phyloP scores from a whole-genome alignment of 2,113 vertebrate genomes.

The Spheniscus mendiculus region DNA sequence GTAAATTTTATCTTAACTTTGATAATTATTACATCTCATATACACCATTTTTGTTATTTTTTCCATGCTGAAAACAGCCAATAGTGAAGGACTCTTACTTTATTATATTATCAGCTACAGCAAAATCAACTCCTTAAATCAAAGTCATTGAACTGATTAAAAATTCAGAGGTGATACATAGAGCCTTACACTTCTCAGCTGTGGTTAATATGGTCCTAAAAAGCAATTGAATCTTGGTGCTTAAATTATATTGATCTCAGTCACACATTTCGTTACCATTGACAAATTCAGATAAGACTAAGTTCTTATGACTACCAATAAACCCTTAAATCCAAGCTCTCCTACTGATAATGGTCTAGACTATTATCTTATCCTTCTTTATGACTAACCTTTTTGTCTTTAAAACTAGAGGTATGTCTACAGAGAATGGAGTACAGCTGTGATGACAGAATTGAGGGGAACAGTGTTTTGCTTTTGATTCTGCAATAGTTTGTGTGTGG shows the following conservation, averaged over 20 bases:
- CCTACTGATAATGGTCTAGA: neutral
- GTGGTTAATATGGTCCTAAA: neutral
- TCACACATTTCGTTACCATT: neutral
- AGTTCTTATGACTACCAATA: neutral
- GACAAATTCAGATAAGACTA: neutral
- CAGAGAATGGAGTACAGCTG: neutral
- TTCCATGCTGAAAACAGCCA: neutral
- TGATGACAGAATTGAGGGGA: neutral
- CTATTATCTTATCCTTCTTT: neutral
- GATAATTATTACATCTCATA: neutral
- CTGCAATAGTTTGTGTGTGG: neutral
- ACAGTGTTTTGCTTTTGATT: neutral
- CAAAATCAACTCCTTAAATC: neutral
- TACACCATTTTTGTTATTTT: neutral
- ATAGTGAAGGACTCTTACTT: neutral
- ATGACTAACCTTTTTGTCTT: neutral
- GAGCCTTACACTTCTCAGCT: neutral
- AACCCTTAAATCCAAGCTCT: neutral
- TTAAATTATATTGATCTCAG: neutral
- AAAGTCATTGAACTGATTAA: neutral
- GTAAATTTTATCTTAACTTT: neutral
- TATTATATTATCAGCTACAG: neutral
- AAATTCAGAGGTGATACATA: neutral
- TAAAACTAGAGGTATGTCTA: neutral
- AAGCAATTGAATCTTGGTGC: neutral